Conservation (phyloP, 2,888 invertebrate species). For the Ennomos fuscantarius region DNA sequence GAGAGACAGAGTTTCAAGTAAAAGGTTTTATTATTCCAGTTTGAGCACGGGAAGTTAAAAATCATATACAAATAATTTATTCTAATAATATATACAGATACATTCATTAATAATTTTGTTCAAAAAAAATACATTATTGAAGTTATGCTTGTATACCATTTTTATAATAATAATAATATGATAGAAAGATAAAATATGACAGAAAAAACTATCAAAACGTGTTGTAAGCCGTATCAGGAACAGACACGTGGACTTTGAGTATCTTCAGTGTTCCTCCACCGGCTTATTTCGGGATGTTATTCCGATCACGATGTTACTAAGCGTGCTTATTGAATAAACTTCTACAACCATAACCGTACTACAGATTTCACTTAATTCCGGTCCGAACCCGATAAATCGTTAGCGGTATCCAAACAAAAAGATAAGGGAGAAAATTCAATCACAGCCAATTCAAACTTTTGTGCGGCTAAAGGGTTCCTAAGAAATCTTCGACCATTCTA, state of each 20-base stretch:
- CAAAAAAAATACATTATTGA: no score
- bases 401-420: constrained; percentile 48
- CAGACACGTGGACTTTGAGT: constrained; percentile 59
- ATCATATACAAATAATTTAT: no score
- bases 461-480: constrained; percentile 57
- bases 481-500: constrained; percentile 49
- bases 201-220: constrained; percentile 57
- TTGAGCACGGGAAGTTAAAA: no score
- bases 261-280: constrained; percentile 62
- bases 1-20: no score
- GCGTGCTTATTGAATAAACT: constrained; percentile 51
- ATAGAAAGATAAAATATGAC: no score
- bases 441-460: constrained; percentile 61
- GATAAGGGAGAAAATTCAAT: constrained; percentile 60
- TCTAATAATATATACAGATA: no score
- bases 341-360: constrained; percentile 40
- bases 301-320: constrained; percentile 64
- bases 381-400: constrained; percentile 23
- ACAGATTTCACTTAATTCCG: constrained; percentile 38
- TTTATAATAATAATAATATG: no score
- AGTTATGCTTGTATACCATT: no score
- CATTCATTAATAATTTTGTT: no score
- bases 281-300: constrained; percentile 64
- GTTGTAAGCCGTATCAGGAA: constrained; percentile 19
- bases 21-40: no score